Evolutionary conservation across 2,797 vertebrate species (phyloP).

Genomic region (Myotis vivesi): DNA sequence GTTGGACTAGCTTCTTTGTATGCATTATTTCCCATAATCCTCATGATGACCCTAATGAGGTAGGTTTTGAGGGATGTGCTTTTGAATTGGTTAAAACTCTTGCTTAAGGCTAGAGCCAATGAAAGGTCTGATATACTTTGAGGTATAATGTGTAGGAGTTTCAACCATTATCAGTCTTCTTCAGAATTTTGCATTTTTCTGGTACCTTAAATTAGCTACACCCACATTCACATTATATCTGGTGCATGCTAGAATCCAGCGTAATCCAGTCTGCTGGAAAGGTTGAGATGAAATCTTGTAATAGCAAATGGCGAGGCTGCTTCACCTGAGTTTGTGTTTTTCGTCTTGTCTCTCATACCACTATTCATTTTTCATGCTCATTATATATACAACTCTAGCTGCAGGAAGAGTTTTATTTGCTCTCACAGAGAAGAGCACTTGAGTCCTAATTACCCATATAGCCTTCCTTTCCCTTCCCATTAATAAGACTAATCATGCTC

Average conservation of each 20-base stretch:
- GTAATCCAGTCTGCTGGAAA: not conserved
- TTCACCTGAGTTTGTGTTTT: constrained; percentile 31
- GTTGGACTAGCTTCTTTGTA: not conserved
- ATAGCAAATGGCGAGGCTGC: not conserved
- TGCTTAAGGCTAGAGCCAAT: not conserved
- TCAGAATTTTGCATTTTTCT: not conserved
- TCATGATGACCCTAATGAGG: not conserved
- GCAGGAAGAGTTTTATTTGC: constrained; percentile 73
- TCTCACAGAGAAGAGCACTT: constrained; percentile 65
- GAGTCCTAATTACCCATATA: constrained; percentile 75
- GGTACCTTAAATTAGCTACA: not conserved
- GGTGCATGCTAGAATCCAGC: not conserved
- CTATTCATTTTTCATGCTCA: constrained; percentile 60
- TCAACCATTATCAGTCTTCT: not conserved
- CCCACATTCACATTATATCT: not conserved
- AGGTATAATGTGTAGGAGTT: not conserved
- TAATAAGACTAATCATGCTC: constrained; percentile 68
- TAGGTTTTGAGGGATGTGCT: not conserved
- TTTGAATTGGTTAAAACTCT: not conserved
- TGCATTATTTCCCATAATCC: not conserved
- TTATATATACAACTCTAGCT: constrained; percentile 60
- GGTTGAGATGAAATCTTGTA: not conserved
- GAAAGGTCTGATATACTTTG: not conserved
- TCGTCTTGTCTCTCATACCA: constrained; percentile 30
- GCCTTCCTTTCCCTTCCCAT: constrained; percentile 66